Evolutionary conservation across 1,140 invertebrate genomes (phyloP).

Genomic region (Coptotermes formosanus): DNA sequence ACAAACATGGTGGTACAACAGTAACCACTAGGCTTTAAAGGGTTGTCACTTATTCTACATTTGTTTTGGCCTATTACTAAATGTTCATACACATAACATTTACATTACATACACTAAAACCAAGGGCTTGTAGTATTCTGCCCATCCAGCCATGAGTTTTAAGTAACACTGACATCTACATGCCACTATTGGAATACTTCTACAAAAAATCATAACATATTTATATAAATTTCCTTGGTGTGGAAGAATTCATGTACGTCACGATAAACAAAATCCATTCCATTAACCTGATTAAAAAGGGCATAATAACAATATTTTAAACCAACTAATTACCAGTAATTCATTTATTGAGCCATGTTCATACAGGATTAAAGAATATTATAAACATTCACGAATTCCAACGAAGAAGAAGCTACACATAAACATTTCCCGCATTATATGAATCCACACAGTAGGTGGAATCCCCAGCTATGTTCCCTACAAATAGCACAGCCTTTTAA

Average conservation of each 20-base stretch:
- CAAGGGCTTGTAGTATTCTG: not conserved
- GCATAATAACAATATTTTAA: not conserved
- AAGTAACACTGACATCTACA: not conserved
- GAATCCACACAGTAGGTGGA: not conserved
- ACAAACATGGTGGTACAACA: too few relatives aligned
- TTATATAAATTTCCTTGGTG: not conserved
- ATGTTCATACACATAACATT: not conserved
- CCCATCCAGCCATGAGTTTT: not conserved
- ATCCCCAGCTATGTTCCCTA: not conserved
- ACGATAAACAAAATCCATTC: not conserved
- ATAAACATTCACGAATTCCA: not conserved
- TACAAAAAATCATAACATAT: not conserved
- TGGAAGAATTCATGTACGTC: slow-evolving; percentile 8
- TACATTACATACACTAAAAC: not conserved
- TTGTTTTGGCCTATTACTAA: not conserved
- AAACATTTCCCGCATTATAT: not conserved
- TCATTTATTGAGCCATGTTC: not conserved
- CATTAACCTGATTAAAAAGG: not conserved
- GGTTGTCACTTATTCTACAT: not conserved
- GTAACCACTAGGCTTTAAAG: too few relatives aligned
- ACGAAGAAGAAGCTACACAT: not conserved
- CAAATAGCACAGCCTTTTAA: not conserved
- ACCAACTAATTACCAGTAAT: not conserved
- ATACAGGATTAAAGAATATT: not conserved
- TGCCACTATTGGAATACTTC: not conserved